These are phyloP conservation scores for Tachina grossa DNA, from an alignment of 2,888 invertebrate species.

Conservation along the genomic window DNA sequence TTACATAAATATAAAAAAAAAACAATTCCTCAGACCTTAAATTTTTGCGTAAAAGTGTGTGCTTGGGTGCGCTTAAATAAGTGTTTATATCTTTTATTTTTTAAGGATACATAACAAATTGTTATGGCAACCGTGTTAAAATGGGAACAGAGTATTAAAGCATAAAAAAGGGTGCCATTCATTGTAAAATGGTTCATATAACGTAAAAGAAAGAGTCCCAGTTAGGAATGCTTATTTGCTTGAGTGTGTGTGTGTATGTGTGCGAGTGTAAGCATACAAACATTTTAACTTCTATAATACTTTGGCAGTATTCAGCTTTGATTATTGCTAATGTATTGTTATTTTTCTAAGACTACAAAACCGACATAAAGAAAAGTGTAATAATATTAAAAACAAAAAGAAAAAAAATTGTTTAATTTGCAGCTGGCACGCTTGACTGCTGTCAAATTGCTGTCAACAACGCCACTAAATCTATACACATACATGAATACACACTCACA, in stretches of 20 bases:
- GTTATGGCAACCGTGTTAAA: slow-evolving; percentile 69
- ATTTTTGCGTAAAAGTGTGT: slow-evolving; percentile 24
- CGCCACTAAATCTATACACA: slow-evolving; percentile 64
- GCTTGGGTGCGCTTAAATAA: slow-evolving; percentile 6
- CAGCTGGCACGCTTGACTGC: slow-evolving; percentile 74
- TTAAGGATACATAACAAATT: slow-evolving; percentile 68
- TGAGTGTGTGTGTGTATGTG: not conserved
- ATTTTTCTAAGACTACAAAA: slow-evolving; percentile 20
- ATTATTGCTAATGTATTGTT: slow-evolving; percentile 7
- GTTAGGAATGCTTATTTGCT: slow-evolving; percentile 22
- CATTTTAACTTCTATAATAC: slow-evolving; percentile 37
- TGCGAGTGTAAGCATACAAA: slow-evolving; percentile 15
- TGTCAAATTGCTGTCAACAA: slow-evolving; percentile 80
- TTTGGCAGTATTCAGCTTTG: not conserved
- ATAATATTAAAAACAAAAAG: slow-evolving; percentile 18
- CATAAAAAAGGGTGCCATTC: slow-evolving; percentile 58
- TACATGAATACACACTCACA: not conserved
- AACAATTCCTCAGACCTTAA: slow-evolving; percentile 12
- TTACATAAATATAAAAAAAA: slow-evolving; percentile 27
- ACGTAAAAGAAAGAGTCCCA: slow-evolving; percentile 39
- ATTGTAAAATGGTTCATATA: slow-evolving; percentile 40
- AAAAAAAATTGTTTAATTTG: slow-evolving; percentile 66
- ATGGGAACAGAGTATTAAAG: slow-evolving; percentile 28
- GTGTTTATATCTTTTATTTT: slow-evolving; percentile 34
- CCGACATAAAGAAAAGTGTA: slow-evolving; percentile 43